Base-by-base conservation (phyloP, 2,113 vertebrate genomes). In the Phylloscopus trochiloides region DNA sequence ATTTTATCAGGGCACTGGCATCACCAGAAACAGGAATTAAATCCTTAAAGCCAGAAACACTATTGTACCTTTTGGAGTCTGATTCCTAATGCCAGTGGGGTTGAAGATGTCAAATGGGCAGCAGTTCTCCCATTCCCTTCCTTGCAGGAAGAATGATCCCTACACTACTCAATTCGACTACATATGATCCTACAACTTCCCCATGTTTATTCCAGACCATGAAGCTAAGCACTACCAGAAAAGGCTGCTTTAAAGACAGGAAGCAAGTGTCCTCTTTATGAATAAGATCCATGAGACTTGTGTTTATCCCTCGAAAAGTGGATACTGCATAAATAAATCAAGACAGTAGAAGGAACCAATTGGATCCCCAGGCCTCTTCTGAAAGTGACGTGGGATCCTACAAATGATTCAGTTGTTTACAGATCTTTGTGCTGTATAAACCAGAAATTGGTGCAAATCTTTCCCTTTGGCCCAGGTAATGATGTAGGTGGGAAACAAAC, bases 241-340 rank as follows among this genome's bases (percentile, higher is more conserved):
- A 36, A 70, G 34, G 45, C 48, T 89, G 48, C 57, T 91, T 92
- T 81, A 89, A 75, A 86, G 48, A 70, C 76, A 75, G 4, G 7
- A 9, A 47, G 22, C 34, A 95, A 62, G 31, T 24, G 42, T 58
- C 55, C 43, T 73, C 67, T 79, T 84, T 24, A 36, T 34, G 31
- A 91, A 58, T 57, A 62, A 84, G 80, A 94, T 62, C 74, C 58
- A 61, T 19, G 63, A 93, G 88, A 96, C 97, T 96, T 97, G 97
- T 97, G 97, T 96, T 98, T 96, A 96, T 97, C 96, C 96, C 72
- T 96, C 40, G 95, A 97, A 98, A 97, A 98, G 91, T 36, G 95
- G 97, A 98, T 97, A 97, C 97, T 98, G 97, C 97, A 95, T 32
- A 79, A 94, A 85, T 88, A 96, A 97, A 97, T 95, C 86, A 71